phyloP scores from a whole-genome alignment of 2,888 invertebrate genomes.

The Pristionchus exspectatus region DNA sequence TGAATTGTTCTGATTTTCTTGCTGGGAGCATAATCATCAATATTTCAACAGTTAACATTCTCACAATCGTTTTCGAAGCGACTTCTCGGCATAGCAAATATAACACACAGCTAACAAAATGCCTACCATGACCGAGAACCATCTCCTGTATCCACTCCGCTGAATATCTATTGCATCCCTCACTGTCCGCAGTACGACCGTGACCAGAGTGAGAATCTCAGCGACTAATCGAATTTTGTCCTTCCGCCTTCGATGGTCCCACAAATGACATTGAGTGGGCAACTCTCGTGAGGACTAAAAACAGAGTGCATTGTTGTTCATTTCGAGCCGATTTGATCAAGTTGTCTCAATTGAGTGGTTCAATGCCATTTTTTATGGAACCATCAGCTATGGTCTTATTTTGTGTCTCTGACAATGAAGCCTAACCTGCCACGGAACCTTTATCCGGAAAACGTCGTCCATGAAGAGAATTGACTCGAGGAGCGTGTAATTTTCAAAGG shows the following conservation, averaged over 20 bases:
- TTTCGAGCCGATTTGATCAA: neutral
- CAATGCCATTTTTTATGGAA: neutral
- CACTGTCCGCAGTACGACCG: conserved; percentile 63
- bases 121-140: conserved; percentile 68
- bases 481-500: conserved; percentile 20
- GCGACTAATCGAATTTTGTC: conserved; percentile 61
- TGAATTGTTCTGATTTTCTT: too few relatives aligned
- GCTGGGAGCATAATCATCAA: too few relatives aligned
- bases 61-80: too few relatives aligned
- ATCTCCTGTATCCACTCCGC: conserved; percentile 66
- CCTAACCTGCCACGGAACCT: conserved; percentile 1
- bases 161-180: conserved; percentile 67
- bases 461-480: conserved; percentile 55
- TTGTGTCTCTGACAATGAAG: too few relatives aligned
- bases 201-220: conserved; percentile 66
- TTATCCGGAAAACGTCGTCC: conserved; percentile 43
- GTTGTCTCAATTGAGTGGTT: neutral
- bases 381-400: neutral
- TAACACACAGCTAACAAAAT: neutral
- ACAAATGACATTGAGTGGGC: conserved; percentile 66
- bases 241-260: conserved; percentile 61
- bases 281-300: conserved; percentile 47
- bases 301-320: neutral
- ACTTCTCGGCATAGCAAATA: too few relatives aligned
- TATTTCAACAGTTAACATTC: too few relatives aligned